Base-by-base conservation (phyloP, 2,888 invertebrate species). In the Clostera curtula region DNA sequence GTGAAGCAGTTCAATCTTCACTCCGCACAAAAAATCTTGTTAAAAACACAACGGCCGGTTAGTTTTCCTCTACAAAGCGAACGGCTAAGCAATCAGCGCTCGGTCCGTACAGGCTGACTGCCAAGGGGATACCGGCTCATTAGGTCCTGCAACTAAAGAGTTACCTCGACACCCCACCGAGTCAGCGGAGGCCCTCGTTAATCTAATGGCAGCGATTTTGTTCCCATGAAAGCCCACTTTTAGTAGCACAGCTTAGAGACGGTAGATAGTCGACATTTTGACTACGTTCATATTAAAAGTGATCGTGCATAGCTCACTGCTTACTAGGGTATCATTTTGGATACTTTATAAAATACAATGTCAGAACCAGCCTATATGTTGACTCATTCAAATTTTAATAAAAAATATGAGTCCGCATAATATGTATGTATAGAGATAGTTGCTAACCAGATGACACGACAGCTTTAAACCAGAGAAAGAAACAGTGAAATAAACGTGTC, bases 131-230 rank as follows among this genome's bases (percentile, higher is more conserved):
- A 35, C 53, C 66, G 67, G 72, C 74, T 75, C 77, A 79, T 77
- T 77, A 75, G 75, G 69, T 69, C 66, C 58, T 56, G 60, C 58
- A 46, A 58, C 62, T 62, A 70, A 67, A 69, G 69, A 72, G 73
- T 70, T 69, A 64, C 62, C 62, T 54, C 57, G 60, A 54, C 63
- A 55, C 59, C 59, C 53, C 64, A 71, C 74, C 59, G 67, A 69
- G 72, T 75, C 79, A 75, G 76, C 73, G 52, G 54, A 59, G 56
- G 49, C 67, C 65, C 76, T 77, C 80, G 79, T 79, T 79, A 79
- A 70, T 66, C 73, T 82, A 82, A 82, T 77, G 79, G 77, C 68
- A 75, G 66, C 74, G 71, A 79, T 79, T 79, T 75, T 63, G 66
- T 69, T 69, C 63, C 61, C 57, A 58, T 60, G 64, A 60, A 62